Percentiles rank a stretch among this genome's conserved stretches.
Evolutionary conservation across 2,113 vertebrate genomes (phyloP).

Genomic region (Elanoides forficatus): DNA sequence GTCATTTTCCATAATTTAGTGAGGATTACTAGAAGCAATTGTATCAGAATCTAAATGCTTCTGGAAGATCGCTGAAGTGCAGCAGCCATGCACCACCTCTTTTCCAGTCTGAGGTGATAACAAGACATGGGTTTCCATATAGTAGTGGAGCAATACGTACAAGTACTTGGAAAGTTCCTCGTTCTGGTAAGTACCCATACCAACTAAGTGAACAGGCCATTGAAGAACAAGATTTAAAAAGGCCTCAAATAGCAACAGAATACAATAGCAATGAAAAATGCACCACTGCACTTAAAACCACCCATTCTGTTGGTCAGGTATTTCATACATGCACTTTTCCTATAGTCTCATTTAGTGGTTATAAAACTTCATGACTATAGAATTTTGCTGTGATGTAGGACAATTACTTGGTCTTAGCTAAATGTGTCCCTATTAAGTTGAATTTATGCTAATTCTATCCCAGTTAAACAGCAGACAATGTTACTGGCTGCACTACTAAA

Average conservation of each 20-base stretch:
- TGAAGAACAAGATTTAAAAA: neutral
- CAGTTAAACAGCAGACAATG: slow-evolving; percentile 23
- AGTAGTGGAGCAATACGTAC: neutral
- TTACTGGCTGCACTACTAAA: slow-evolving; percentile 36
- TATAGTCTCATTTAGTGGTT: neutral
- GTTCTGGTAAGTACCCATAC: neutral
- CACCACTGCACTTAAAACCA: neutral
- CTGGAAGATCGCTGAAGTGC: neutral
- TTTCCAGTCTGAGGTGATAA: neutral
- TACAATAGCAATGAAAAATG: neutral
- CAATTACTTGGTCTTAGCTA: slow-evolving; percentile 9
- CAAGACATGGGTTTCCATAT: neutral
- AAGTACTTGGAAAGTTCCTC: neutral
- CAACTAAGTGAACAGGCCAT: neutral
- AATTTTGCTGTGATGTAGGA: slow-evolving; percentile 5
- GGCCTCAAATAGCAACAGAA: neutral
- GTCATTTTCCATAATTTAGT: neutral
- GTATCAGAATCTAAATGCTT: neutral
- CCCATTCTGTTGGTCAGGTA: neutral
- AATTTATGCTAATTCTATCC: slow-evolving; percentile 62
- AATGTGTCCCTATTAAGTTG: slow-evolving; percentile 21
- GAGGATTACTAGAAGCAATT: neutral
- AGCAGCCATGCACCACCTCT: neutral
- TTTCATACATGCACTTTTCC: neutral
- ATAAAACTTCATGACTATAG: neutral